Percentiles rank a stretch among this genome's conserved stretches.
Evolutionary conservation across 2,797 vertebrate genomes (phyloP).

Genomic region (Onychomys arenicola): DNA sequence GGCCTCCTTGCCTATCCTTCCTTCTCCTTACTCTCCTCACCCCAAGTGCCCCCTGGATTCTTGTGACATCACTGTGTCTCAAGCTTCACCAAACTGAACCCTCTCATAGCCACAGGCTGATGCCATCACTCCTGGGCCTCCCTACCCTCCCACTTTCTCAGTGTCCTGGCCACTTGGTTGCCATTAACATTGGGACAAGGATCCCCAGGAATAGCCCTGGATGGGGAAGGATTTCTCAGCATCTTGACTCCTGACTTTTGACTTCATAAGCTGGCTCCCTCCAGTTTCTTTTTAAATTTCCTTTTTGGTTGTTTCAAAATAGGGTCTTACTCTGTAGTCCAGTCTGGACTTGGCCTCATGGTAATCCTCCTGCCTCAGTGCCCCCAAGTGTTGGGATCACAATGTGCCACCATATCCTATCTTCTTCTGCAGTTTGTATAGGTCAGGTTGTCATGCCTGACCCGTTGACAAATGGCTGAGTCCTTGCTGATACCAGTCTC

Average conservation of each 20-base stretch:
- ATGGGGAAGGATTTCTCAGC: background rate
- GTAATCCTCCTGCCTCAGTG: background rate
- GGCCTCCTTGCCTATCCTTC: background rate
- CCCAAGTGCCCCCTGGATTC: background rate
- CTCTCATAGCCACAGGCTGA: background rate
- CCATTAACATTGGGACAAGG: background rate
- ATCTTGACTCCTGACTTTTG: background rate
- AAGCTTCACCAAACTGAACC: background rate
- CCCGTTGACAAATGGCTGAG: background rate
- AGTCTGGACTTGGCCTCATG: background rate
- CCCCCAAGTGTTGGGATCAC: background rate
- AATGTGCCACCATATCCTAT: background rate
- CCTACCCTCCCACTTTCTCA: background rate
- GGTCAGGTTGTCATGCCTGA: background rate
- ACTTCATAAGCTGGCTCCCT: background rate
- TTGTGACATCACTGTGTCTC: background rate
- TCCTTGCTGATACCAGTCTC: background rate
- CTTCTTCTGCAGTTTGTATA: background rate
- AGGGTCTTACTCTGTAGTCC: too few relatives aligned
- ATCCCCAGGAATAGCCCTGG: background rate
- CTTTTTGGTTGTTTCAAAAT: background rate
- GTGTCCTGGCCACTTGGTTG: background rate
- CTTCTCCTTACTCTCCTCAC: background rate
- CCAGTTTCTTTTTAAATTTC: background rate
- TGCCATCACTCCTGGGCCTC: background rate